phyloP scores from a whole-genome alignment of 2,113 vertebrate species.

The Notarius quadriscutis region DNA sequence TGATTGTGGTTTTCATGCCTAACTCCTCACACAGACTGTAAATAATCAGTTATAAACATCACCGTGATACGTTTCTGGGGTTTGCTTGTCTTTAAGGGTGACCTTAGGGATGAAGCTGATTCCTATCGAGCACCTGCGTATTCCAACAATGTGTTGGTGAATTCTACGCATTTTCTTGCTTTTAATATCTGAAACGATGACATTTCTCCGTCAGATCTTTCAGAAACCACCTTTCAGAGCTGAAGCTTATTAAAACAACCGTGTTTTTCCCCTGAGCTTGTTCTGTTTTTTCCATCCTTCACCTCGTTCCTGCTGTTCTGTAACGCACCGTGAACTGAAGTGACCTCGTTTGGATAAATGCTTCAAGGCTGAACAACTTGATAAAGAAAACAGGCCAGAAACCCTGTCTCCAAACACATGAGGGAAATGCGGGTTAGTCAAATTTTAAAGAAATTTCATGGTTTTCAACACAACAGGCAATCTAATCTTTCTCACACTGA shows the following conservation, averaged over 20 bases:
- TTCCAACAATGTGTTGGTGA: not conserved
- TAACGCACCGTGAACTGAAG: not conserved
- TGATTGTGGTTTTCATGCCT: not conserved
- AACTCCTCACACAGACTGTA: not conserved
- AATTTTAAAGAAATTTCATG: not conserved
- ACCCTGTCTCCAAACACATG: not conserved
- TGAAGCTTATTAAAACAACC: not conserved
- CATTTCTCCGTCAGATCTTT: not conserved
- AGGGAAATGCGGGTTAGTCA: not conserved
- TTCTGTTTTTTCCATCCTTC: not conserved
- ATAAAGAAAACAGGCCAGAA: not conserved
- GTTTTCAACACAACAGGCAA: not conserved
- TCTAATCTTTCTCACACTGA: not conserved
- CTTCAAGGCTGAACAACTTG: not conserved
- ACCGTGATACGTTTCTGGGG: not conserved
- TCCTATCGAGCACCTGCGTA: conserved; percentile 18
- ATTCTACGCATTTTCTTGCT: not conserved
- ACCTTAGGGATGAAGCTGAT: not conserved
- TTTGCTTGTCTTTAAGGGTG: not conserved
- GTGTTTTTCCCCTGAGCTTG: not conserved
- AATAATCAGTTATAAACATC: not conserved
- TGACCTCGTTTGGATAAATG: not conserved
- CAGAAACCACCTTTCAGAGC: too few species aligned
- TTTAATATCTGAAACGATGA: conserved; percentile 9
- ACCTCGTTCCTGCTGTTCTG: not conserved